Conservation (phyloP, 2,113 vertebrate species). For the Catharus bicknelli region DNA sequence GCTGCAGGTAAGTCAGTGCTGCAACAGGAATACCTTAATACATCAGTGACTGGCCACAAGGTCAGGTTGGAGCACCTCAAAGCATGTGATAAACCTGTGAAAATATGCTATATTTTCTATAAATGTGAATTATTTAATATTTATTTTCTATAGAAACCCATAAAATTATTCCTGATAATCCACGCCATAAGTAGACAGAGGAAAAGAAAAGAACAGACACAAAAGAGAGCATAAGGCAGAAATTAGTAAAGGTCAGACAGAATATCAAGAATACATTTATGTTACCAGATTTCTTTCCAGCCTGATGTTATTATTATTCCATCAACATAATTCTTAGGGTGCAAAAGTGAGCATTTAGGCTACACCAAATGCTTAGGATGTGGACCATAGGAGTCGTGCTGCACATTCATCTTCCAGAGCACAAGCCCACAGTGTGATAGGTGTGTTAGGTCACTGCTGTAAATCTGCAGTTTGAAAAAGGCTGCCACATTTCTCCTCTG, state of each 20-base stretch:
- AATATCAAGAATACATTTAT: neutral
- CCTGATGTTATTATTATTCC: neutral
- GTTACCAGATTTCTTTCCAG: neutral
- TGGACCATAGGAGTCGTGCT: neutral
- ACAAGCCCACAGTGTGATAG: neutral
- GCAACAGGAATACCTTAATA: accelerated
- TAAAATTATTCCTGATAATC: neutral
- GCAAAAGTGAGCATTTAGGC: neutral
- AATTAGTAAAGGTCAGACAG: neutral
- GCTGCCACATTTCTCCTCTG: neutral
- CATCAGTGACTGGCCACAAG: too few relatives aligned
- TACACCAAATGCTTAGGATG: neutral
- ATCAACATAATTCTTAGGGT: neutral
- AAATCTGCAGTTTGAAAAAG: neutral
- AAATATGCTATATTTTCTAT: neutral
- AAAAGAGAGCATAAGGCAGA: neutral
- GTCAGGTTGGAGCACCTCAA: neutral
- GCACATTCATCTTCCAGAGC: neutral
- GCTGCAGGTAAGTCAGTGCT: neutral
- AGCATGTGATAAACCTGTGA: neutral
- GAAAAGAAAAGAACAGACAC: neutral
- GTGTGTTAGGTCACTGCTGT: neutral
- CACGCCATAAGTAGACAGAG: neutral
- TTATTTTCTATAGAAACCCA: neutral
- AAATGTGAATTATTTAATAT: neutral